These are phyloP conservation scores for Cotesia glomerata DNA, from an alignment of 1,140 invertebrate genomes.

Conservation along the genomic window DNA sequence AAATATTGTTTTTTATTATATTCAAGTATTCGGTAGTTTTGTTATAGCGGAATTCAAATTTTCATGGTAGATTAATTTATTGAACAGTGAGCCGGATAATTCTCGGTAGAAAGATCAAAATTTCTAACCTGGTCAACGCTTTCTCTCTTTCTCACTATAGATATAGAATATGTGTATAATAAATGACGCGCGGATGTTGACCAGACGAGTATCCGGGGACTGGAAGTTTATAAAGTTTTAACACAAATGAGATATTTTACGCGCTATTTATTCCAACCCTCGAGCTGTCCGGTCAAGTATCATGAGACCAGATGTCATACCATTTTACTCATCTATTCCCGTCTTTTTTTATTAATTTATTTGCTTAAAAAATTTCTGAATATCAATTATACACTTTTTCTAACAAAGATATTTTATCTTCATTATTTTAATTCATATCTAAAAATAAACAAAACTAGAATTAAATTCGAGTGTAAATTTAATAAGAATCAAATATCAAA, in stretches of 20 bases:
- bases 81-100: constrained; percentile 5
- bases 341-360: neutral
- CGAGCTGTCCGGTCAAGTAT: neutral
- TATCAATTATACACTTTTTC: neutral
- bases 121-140: constrained; percentile 16
- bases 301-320: neutral
- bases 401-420: neutral
- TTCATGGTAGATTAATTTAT: neutral
- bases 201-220: constrained; percentile 4
- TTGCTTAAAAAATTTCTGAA: too few species aligned
- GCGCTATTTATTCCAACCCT: constrained; percentile 10
- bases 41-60: neutral
- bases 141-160: neutral
- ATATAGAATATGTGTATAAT: neutral
- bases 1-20: neutral
- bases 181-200: neutral
- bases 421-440: too few species aligned
- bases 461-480: too few species aligned
- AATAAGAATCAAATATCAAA: too few species aligned
- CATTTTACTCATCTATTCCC: neutral
- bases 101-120: constrained; percentile 12
- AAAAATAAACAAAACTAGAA: too few species aligned
- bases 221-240: constrained; percentile 27
- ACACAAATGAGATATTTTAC: constrained; percentile 32
- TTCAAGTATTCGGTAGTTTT: constrained; percentile 4